Evolutionary conservation across 1,140 invertebrate species (phyloP).

Genomic region (Dolichoris vasculosae): DNA sequence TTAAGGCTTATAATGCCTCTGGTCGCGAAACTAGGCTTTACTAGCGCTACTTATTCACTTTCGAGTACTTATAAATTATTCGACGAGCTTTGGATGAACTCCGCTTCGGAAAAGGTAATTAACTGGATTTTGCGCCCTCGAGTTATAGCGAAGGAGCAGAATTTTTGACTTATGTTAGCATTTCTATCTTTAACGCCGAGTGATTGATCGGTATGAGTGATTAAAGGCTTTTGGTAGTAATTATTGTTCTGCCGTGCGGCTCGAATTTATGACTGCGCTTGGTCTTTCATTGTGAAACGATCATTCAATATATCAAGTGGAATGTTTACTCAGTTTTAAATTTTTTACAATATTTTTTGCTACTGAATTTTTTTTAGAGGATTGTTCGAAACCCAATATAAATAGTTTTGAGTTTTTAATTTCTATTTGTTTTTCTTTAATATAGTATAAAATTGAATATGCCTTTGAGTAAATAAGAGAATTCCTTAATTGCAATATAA

Average conservation of each 20-base stretch:
- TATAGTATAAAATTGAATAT: too few species aligned
- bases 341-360: neutral
- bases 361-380: neutral
- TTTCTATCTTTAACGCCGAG: neutral
- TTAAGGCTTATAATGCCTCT: neutral
- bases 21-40: neutral
- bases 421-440: too few species aligned
- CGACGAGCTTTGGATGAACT: neutral
- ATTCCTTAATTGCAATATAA: neutral
- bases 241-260: conserved; percentile 7
- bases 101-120: conserved; percentile 5
- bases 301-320: neutral
- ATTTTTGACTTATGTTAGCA: conserved; percentile 21
- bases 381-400: too few species aligned
- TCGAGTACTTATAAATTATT: conserved; percentile 35
- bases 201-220: conserved; percentile 16
- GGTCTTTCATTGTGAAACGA: neutral
- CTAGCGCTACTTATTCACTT: conserved; percentile 13
- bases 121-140: neutral
- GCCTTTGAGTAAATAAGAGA: neutral
- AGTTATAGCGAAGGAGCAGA: neutral
- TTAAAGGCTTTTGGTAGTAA: conserved; percentile 19
- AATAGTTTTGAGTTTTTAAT: too few species aligned
- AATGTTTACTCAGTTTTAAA: conserved; percentile 3
- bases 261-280: neutral